phyloP scores from a whole-genome alignment of 2,888 invertebrate species.

The Candidula unifasciata region DNA sequence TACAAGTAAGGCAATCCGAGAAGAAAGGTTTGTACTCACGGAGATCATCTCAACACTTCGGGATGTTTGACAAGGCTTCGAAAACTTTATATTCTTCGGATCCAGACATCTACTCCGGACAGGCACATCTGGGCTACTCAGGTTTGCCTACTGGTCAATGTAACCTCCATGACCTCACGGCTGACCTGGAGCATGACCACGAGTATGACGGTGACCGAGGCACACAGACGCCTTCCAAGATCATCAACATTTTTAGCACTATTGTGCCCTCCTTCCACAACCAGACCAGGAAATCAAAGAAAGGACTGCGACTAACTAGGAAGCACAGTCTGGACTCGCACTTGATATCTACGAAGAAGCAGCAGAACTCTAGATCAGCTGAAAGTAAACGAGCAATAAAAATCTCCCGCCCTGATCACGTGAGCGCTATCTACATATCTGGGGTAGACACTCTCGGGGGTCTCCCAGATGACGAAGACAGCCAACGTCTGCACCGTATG shows the following conservation, averaged over 20 bases:
- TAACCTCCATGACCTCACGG: no score
- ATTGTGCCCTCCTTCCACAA: background rate
- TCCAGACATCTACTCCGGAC: background rate
- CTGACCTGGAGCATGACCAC: background rate
- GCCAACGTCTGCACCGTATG: background rate
- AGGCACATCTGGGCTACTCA: background rate
- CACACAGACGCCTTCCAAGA: background rate
- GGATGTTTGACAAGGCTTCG: background rate
- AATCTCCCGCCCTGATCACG: constrained; percentile 6
- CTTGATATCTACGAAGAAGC: background rate
- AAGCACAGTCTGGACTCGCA: constrained; percentile 13
- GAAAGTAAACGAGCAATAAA: constrained; percentile 16
- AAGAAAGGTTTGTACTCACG: background rate
- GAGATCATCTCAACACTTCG: background rate
- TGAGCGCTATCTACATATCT: constrained; percentile 2
- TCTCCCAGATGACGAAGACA: constrained; percentile 5
- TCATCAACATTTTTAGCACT: background rate
- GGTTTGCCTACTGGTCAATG: no score
- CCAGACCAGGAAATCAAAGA: background rate
- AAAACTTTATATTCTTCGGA: background rate
- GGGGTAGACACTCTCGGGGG: constrained; percentile 28
- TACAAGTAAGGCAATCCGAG: background rate
- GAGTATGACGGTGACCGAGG: background rate
- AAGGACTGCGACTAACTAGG: background rate
- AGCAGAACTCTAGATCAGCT: background rate